Conservation (phyloP, 2,888 invertebrate species). For the Dilophus febrilis region DNA sequence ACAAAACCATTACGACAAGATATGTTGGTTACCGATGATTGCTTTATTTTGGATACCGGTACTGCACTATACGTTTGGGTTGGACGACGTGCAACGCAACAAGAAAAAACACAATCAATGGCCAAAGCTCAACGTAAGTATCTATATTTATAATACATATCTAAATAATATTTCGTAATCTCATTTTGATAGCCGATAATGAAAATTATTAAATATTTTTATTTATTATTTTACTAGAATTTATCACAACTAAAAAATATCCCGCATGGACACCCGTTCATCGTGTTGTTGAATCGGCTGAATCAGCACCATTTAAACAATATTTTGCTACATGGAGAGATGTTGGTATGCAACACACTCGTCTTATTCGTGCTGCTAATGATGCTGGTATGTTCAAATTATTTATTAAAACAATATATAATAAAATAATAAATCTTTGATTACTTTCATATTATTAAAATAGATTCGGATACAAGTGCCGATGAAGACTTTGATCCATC, state of each 20-base stretch:
- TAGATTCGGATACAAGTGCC: constrained; percentile 13
- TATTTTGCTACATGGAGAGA: constrained; percentile 71
- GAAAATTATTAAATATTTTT: constrained; percentile 1
- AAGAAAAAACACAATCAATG: constrained; percentile 60
- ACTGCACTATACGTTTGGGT: constrained; percentile 75
- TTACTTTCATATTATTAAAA: constrained; percentile 4
- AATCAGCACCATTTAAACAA: constrained; percentile 75
- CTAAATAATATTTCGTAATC: neutral
- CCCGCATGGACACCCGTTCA: constrained; percentile 52
- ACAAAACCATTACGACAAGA: constrained; percentile 57
- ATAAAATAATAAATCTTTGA: too few species aligned
- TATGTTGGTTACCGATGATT: constrained; percentile 46
- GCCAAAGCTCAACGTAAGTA: constrained; percentile 42
- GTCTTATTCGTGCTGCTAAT: constrained; percentile 34
- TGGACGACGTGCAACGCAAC: constrained; percentile 52
- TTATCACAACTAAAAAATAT: constrained; percentile 46
- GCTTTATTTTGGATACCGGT: constrained; percentile 64
- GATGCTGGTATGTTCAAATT: constrained; percentile 26
- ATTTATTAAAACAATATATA: constrained; percentile 9
- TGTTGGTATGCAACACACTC: constrained; percentile 40
- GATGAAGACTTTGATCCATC: constrained; percentile 25
- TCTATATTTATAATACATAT: neutral
- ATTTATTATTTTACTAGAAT: constrained; percentile 22
- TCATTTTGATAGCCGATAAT: neutral
- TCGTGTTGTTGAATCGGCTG: constrained; percentile 64